These are phyloP conservation scores for Polietes domitor DNA, from an alignment of 2,888 invertebrate species.

Conservation along the genomic window DNA sequence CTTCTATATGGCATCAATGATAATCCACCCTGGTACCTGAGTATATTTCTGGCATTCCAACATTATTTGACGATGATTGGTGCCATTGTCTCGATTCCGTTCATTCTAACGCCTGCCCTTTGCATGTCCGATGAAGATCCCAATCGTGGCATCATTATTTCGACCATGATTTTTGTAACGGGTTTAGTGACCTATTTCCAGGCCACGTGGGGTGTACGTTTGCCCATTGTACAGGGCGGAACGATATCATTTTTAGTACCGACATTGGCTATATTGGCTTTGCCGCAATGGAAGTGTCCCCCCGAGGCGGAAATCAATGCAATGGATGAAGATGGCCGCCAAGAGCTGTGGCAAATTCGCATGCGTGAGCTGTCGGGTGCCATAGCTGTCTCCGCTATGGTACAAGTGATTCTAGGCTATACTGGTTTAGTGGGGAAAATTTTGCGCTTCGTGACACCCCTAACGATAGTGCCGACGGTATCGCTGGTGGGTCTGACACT, in stretches of 20 bases:
- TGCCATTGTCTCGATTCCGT: slow-evolving; percentile 91
- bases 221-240: slow-evolving; percentile 89
- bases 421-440: slow-evolving; percentile 89
- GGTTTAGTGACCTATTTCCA: slow-evolving; percentile 89
- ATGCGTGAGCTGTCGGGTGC: slow-evolving; percentile 93
- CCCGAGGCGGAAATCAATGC: slow-evolving; percentile 81
- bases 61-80: slow-evolving; percentile 93
- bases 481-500: slow-evolving; percentile 91
- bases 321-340: slow-evolving; percentile 83
- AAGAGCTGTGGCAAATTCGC: slow-evolving; percentile 86
- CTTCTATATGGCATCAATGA: slow-evolving; percentile 88
- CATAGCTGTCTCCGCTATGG: slow-evolving; percentile 89
- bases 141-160: slow-evolving; percentile 88
- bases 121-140: slow-evolving; percentile 90
- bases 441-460: slow-evolving; percentile 89
- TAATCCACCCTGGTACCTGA: slow-evolving; percentile 91
- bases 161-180: slow-evolving; percentile 91
- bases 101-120: slow-evolving; percentile 89
- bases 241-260: slow-evolving; percentile 91
- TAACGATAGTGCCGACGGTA: slow-evolving; percentile 92
- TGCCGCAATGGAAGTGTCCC: slow-evolving; percentile 89
- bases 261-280: slow-evolving; percentile 87
- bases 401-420: slow-evolving; percentile 88
- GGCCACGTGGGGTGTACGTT: slow-evolving; percentile 87
- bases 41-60: slow-evolving; percentile 91